Conservation (phyloP, 2,888 invertebrate species). For the Branchipolynoe longqiensis region DNA sequence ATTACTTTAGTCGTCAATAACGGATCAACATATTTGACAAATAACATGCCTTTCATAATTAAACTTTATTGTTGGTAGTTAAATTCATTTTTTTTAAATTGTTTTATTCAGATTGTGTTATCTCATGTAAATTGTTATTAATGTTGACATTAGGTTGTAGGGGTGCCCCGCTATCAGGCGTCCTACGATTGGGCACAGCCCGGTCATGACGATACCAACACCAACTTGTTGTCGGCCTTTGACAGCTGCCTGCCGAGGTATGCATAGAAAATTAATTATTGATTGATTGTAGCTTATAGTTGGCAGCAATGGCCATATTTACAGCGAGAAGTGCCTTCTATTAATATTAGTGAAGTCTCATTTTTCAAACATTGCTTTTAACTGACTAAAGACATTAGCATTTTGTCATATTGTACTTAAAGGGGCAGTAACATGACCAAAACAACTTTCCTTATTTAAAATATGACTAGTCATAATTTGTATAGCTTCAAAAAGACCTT, state of each 20-base stretch:
- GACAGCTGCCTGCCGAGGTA: background rate
- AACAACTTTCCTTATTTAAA: too few relatives aligned
- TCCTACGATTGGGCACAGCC: constrained; percentile 57
- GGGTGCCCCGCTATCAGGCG: constrained; percentile 53
- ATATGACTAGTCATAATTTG: too few relatives aligned
- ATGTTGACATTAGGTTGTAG: too few relatives aligned
- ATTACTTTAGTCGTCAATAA: background rate
- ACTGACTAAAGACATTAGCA: background rate
- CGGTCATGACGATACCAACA: constrained; percentile 13
- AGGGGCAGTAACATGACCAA: too few relatives aligned
- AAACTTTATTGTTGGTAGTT: background rate
- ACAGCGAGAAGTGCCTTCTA: too few relatives aligned
- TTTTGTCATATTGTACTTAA: too few relatives aligned
- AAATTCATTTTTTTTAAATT: background rate
- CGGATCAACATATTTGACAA: too few relatives aligned
- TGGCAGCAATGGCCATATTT: background rate
- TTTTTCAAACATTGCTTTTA: background rate
- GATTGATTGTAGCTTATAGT: background rate
- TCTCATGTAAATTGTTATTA: too few relatives aligned
- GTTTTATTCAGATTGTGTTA: background rate
- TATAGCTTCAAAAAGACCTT: too few relatives aligned
- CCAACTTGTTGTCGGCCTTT: background rate
- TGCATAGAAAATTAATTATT: background rate
- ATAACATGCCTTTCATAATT: too few relatives aligned
- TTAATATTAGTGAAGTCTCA: background rate